Percentiles rank a stretch among this genome's conserved stretches.
phyloP scores from a whole-genome alignment of 2,113 vertebrate genomes.

The Stigmatopora nigra region DNA sequence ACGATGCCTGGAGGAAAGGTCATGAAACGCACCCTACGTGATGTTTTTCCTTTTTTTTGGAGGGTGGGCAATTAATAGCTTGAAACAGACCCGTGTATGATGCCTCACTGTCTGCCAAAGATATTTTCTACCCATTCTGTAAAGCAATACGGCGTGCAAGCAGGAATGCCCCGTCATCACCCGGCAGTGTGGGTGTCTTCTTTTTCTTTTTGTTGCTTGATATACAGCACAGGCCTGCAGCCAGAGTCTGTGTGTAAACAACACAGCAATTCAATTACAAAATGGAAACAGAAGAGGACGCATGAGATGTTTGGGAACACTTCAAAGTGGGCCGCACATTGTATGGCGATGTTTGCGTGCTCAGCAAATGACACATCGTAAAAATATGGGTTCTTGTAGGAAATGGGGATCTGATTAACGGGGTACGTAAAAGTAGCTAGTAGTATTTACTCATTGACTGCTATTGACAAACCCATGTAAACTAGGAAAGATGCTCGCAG shows the following conservation, averaged over 20 bases:
- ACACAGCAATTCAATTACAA: conserved; percentile 59
- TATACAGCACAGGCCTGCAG: background rate
- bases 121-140: conserved; percentile 42
- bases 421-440: too few relatives aligned
- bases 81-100: conserved; percentile 57
- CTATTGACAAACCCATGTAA: too few relatives aligned
- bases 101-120: conserved; percentile 21
- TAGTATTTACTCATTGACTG: too few relatives aligned
- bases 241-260: conserved; percentile 41
- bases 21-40: conserved; percentile 42
- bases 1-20: conserved; percentile 58
- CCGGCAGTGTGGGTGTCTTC: conserved; percentile 6
- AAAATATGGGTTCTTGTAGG: background rate
- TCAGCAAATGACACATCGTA: background rate
- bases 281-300: conserved; percentile 25
- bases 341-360: background rate
- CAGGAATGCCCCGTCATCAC: conserved; percentile 40
- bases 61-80: conserved; percentile 57
- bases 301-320: background rate
- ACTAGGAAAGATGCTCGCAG: too few relatives aligned
- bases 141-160: conserved; percentile 30
- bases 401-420: background rate
- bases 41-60: conserved; percentile 8
- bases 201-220: background rate
- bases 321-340: background rate